Percentiles rank a stretch among this genome's conserved stretches.
Conservation (phyloP, 2,113 vertebrate species). For the Willisornis vidua region DNA sequence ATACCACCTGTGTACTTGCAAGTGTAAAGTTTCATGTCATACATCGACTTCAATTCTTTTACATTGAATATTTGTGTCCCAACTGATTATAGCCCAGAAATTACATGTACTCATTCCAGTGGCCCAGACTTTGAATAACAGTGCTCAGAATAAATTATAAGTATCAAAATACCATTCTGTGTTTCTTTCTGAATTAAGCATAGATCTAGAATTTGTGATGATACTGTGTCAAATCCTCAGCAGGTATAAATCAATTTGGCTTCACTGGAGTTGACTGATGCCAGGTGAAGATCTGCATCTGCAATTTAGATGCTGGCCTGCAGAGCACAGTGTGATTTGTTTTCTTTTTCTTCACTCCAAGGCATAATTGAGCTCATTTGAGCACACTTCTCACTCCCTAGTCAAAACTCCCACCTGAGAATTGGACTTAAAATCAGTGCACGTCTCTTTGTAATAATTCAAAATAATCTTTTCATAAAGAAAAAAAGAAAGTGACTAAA, state of each 20-base stretch:
- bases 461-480: not conserved
- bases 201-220: not conserved
- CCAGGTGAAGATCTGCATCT: constrained; percentile 28
- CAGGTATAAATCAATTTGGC: constrained; percentile 27
- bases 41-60: not conserved
- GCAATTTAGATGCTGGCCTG: constrained; percentile 27
- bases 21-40: not conserved
- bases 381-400: not conserved
- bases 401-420: not conserved
- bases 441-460: not conserved
- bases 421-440: not conserved
- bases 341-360: constrained; percentile 16
- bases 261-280: not conserved
- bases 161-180: not conserved
- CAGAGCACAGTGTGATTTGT: constrained; percentile 49
- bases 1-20: not conserved
- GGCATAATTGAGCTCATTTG: constrained; percentile 12
- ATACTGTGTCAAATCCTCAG: not conserved
- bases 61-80: not conserved
- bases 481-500: not conserved
- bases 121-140: not conserved
- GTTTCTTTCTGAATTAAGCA: not conserved
- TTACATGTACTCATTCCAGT: not conserved
- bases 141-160: not conserved
- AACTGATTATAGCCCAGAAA: not conserved